Conservation (phyloP, 2,888 invertebrate species). For the Cordilura impudica region DNA sequence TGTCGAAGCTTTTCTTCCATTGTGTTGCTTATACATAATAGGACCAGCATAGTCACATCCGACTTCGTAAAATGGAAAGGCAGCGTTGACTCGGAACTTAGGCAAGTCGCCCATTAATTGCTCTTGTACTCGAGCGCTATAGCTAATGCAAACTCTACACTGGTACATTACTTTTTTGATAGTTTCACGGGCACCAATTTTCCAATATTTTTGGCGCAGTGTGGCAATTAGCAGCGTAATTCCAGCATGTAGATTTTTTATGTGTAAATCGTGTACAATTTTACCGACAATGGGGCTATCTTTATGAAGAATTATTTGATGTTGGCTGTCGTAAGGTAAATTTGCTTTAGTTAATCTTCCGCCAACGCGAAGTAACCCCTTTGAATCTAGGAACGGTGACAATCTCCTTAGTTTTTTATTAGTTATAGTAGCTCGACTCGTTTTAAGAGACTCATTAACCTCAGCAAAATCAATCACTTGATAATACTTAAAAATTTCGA, state of each 20-base stretch:
- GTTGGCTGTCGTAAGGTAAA: neutral
- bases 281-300: neutral
- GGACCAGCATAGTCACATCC: too few relatives aligned
- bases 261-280: neutral
- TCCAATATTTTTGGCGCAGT: neutral
- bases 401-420: neutral
- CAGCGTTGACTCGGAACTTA: too few relatives aligned
- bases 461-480: neutral
- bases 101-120: too few relatives aligned
- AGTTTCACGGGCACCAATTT: neutral
- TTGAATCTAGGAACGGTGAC: neutral
- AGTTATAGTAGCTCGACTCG: neutral
- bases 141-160: neutral
- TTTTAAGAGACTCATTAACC: neutral
- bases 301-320: conserved; percentile 7
- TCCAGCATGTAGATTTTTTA: conserved; percentile 4
- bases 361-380: too few relatives aligned
- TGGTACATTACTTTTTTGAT: neutral
- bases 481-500: neutral
- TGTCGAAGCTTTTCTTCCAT: too few relatives aligned
- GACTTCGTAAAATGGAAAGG: too few relatives aligned
- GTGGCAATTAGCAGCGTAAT: neutral
- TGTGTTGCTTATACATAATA: too few relatives aligned
- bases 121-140: neutral
- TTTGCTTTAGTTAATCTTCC: neutral